These are phyloP conservation scores for Hyalella azteca DNA, from an alignment of 2,888 invertebrate species.

Conservation along the genomic window DNA sequence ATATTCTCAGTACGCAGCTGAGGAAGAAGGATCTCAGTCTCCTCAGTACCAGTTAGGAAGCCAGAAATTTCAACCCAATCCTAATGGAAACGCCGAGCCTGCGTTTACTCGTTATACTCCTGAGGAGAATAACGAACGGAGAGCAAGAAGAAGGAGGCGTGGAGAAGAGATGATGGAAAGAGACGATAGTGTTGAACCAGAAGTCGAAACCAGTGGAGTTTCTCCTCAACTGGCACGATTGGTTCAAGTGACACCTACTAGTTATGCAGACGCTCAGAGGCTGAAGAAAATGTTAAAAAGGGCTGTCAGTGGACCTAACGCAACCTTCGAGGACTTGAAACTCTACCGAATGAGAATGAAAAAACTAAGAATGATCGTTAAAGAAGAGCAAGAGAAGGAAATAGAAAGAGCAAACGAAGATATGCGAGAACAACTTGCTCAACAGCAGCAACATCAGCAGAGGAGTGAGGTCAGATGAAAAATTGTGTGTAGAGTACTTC, in stretches of 20 bases:
- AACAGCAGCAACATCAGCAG: slow-evolving; percentile 40
- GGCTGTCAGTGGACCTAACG: slow-evolving; percentile 54
- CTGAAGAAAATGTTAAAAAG: slow-evolving; percentile 57
- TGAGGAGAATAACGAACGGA: not conserved
- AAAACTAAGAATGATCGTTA: slow-evolving; percentile 45
- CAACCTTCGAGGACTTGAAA: slow-evolving; percentile 57
- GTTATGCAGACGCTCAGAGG: slow-evolving; percentile 51
- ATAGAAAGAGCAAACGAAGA: slow-evolving; percentile 41
- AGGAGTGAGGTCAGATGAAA: slow-evolving; percentile 16
- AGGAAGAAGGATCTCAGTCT: not conserved
- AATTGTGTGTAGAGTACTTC: too few relatives aligned
- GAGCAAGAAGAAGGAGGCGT: not conserved
- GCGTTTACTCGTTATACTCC: not conserved
- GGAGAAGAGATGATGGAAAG: not conserved
- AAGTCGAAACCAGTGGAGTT: not conserved
- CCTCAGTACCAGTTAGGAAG: too few relatives aligned
- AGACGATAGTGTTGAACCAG: slow-evolving; percentile 29
- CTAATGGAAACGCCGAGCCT: not conserved
- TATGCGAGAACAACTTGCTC: slow-evolving; percentile 22
- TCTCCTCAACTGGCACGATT: slow-evolving; percentile 21
- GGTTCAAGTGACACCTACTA: slow-evolving; percentile 5
- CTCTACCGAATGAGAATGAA: slow-evolving; percentile 55
- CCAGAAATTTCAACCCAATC: too few relatives aligned
- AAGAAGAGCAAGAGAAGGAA: slow-evolving; percentile 55
- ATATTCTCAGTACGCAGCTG: not conserved